Evolutionary conservation across 2,797 vertebrate genomes (phyloP).

Genomic region (Lutjanus argentimaculatus): DNA sequence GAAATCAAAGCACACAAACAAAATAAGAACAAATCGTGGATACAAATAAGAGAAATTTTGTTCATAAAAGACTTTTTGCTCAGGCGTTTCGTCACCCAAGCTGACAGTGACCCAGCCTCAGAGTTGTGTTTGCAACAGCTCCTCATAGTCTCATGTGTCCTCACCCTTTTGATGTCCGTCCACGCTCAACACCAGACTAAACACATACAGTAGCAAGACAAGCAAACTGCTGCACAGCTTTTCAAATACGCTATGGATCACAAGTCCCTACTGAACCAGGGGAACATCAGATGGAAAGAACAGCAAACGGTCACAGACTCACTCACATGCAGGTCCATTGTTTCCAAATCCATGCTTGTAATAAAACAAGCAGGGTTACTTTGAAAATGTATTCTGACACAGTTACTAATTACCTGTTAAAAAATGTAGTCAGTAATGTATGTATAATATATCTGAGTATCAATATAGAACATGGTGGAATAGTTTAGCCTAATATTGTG

Average conservation of each 20-base stretch:
- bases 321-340: constrained; percentile 28
- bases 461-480: too few relatives aligned
- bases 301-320: constrained; percentile 14
- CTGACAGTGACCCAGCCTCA: constrained; percentile 21
- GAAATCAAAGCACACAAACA: too few relatives aligned
- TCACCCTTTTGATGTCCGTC: constrained; percentile 42
- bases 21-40: too few relatives aligned
- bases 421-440: too few relatives aligned
- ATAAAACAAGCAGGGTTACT: constrained; percentile 14
- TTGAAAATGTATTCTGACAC: too few relatives aligned
- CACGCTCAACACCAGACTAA: constrained; percentile 75
- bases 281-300: constrained; percentile 58
- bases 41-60: too few relatives aligned
- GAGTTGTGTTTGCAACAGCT: constrained; percentile 34
- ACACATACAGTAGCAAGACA: constrained; percentile 78
- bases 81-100: background rate
- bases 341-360: constrained; percentile 45
- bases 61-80: too few relatives aligned
- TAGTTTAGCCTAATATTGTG: too few relatives aligned
- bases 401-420: too few relatives aligned
- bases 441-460: too few relatives aligned
- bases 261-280: constrained; percentile 19
- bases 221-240: constrained; percentile 75
- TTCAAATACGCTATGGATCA: constrained; percentile 66
- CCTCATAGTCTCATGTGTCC: background rate